phyloP scores from a whole-genome alignment of 2,797 vertebrate genomes.

The Acomys russatus region DNA sequence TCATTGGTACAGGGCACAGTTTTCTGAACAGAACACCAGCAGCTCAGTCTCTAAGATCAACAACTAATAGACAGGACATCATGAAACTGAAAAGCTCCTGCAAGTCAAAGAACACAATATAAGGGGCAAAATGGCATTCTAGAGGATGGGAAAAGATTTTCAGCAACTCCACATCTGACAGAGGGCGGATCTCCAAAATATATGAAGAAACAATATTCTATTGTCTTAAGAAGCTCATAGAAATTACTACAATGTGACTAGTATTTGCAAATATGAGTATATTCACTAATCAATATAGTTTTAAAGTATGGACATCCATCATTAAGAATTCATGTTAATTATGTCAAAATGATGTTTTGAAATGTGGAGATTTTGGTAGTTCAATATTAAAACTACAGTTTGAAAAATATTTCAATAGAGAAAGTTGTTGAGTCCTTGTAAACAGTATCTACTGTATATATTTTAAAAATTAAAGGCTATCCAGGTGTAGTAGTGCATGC shows the following conservation, averaged over 20 bases:
- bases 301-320: not conserved
- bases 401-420: not conserved
- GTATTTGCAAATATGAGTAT: not conserved
- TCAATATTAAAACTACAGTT: not conserved
- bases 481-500: not conserved
- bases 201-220: not conserved
- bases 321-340: not conserved
- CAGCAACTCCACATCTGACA: too few relatives aligned
- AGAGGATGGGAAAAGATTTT: too few relatives aligned
- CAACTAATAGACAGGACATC: too few relatives aligned
- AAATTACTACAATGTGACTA: not conserved
- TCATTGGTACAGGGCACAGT: too few relatives aligned
- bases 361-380: not conserved
- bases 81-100: too few relatives aligned
- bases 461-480: not conserved
- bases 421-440: not conserved
- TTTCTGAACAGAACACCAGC: too few relatives aligned
- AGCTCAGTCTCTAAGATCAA: too few relatives aligned
- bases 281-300: not conserved
- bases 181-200: too few relatives aligned
- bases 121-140: too few relatives aligned
- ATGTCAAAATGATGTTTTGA: not conserved
- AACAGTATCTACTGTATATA: not conserved
- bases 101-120: too few relatives aligned
- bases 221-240: not conserved